These are phyloP conservation scores for Eupeodes latifasciatus DNA, from an alignment of 2,888 invertebrate species.

Conservation along the genomic window DNA sequence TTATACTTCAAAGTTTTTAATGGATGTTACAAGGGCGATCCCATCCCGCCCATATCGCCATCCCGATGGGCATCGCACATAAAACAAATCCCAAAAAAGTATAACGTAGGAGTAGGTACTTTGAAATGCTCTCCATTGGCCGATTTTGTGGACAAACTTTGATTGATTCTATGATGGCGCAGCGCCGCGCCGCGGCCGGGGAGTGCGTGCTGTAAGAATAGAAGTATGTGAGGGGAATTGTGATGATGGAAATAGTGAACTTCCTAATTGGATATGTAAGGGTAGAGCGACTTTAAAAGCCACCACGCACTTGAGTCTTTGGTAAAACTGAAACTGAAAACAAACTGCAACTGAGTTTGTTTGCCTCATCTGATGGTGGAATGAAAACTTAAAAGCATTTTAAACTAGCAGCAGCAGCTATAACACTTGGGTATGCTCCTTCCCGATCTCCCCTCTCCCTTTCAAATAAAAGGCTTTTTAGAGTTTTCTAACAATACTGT, in stretches of 20 bases:
- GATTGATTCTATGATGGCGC: conserved; percentile 50
- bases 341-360: conserved; percentile 40
- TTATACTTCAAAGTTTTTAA: conserved; percentile 70
- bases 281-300: conserved; percentile 57
- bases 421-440: conserved; percentile 3
- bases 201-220: neutral
- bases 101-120: neutral
- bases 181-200: too few relatives aligned
- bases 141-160: conserved; percentile 69
- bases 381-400: conserved; percentile 69
- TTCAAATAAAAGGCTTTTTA: neutral
- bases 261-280: conserved; percentile 64
- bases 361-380: conserved; percentile 23
- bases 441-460: neutral
- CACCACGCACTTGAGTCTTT: conserved; percentile 53
- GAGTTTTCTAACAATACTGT: conserved; percentile 2
- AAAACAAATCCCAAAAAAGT: conserved; percentile 39
- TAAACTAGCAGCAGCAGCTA: conserved; percentile 20
- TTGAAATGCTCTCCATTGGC: conserved; percentile 22
- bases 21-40: conserved; percentile 53
- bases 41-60: neutral
- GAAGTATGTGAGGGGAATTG: too few relatives aligned
- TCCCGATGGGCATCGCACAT: neutral
- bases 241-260: conserved; percentile 1
- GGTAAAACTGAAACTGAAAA: conserved; percentile 4